phyloP scores from a whole-genome alignment of 1,140 invertebrate genomes.

The Leptinotarsa lineolata region DNA sequence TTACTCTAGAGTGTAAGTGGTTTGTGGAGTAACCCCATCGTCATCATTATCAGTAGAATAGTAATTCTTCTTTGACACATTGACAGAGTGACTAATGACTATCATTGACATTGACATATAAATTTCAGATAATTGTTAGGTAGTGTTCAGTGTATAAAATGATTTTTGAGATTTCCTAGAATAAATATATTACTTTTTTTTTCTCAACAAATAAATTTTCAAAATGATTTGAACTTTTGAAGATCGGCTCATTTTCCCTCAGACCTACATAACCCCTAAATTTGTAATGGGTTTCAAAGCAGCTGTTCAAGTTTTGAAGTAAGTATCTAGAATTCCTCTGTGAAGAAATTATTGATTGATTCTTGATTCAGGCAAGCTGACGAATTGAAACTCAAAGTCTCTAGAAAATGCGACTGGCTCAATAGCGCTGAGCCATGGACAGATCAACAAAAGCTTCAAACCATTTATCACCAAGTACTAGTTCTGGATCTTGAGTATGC shows the following conservation, averaged over 20 bases:
- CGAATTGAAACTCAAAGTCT: conserved; percentile 70
- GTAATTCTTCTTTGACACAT: too few species aligned
- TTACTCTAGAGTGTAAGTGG: too few species aligned
- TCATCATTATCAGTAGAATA: too few species aligned
- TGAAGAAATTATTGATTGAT: conserved; percentile 25
- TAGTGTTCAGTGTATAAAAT: neutral
- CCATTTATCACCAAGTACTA: conserved; percentile 80
- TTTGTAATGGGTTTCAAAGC: conserved; percentile 60
- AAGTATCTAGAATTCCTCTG: conserved; percentile 46
- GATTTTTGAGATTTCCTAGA: neutral
- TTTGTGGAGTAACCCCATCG: too few species aligned
- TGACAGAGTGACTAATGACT: too few species aligned
- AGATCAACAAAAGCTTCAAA: conserved; percentile 70
- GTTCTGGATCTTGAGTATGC: conserved; percentile 83
- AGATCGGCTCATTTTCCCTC: neutral
- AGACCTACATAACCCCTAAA: neutral
- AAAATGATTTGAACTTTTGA: conserved; percentile 3
- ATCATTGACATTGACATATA: neutral
- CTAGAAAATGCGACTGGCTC: conserved; percentile 65
- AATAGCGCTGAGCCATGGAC: conserved; percentile 66
- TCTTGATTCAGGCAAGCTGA: conserved; percentile 67
- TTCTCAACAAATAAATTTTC: neutral
- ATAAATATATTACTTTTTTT: neutral
- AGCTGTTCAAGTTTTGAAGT: conserved; percentile 73
- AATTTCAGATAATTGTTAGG: neutral